Percentiles rank a stretch among this genome's conserved stretches.
Conservation (phyloP, 1,140 invertebrate genomes). For the Eciton burchellii region DNA sequence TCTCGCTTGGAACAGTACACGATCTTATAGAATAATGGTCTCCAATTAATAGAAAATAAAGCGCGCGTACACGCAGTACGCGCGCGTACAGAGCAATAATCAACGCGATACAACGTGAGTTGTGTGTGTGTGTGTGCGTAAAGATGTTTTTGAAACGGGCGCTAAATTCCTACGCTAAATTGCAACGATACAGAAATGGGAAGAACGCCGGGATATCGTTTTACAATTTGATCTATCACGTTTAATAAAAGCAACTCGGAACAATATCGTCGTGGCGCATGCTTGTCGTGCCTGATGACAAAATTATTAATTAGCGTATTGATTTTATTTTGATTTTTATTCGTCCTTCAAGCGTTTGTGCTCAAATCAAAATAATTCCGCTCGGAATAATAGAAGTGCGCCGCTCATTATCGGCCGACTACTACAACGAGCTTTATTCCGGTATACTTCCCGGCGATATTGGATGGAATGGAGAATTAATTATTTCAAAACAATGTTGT, state of each 20-base stretch:
- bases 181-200: not conserved
- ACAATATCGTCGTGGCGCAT: not conserved
- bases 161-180: not conserved
- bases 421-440: slow-evolving; percentile 1
- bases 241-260: slow-evolving; percentile 3
- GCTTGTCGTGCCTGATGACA: not conserved
- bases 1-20: not conserved
- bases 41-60: not conserved
- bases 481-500: slow-evolving; percentile 45
- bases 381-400: slow-evolving; percentile 26
- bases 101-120: too few relatives aligned
- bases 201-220: not conserved
- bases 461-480: slow-evolving; percentile 28
- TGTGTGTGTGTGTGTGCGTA: not conserved
- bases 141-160: not conserved
- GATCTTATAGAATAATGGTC: too few relatives aligned
- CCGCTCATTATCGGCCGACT: slow-evolving; percentile 27
- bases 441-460: slow-evolving; percentile 19
- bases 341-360: slow-evolving; percentile 25
- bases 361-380: slow-evolving; percentile 42
- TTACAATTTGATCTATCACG: not conserved
- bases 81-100: not conserved
- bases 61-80: not conserved
- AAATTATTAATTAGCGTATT: slow-evolving; percentile 37
- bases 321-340: not conserved